These are phyloP conservation scores for Neosalanx taihuensis DNA, from an alignment of 2,797 vertebrate species.

Conservation along the genomic window DNA sequence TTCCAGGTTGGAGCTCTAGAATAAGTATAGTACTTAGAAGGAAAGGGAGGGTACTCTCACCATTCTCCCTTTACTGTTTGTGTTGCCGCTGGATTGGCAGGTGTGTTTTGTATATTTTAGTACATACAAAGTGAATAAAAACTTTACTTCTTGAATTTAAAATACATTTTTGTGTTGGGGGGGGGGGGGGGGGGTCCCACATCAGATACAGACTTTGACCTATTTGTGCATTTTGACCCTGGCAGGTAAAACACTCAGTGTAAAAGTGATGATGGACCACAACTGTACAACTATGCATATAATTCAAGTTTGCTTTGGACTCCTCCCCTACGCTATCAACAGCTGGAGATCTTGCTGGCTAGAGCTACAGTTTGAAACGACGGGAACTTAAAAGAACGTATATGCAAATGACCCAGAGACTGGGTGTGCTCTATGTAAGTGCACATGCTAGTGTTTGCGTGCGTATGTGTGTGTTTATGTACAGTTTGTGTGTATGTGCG, in stretches of 20 bases:
- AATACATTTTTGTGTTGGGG: neutral
- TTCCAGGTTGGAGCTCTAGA: conserved; percentile 34
- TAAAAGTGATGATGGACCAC: no score
- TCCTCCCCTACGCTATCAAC: neutral
- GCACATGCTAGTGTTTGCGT: neutral
- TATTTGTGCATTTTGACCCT: no score
- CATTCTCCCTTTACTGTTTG: conserved; percentile 60
- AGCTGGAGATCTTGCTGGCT: neutral
- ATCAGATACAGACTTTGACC: no score
- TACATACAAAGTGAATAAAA: conserved; percentile 75
- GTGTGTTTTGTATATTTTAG: conserved; percentile 84
- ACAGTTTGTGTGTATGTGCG: neutral
- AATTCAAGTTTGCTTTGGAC: neutral
- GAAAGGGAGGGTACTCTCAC: conserved; percentile 50
- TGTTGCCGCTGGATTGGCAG: conserved; percentile 85
- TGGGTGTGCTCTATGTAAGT: conserved; percentile 8
- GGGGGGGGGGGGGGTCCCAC: no score
- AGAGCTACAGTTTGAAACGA: neutral
- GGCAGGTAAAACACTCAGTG: no score
- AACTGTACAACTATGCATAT: neutral
- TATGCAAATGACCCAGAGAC: neutral
- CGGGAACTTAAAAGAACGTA: neutral
- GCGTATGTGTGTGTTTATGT: neutral
- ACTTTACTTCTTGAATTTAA: conserved; percentile 31
- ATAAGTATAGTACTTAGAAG: conserved; percentile 53